These are phyloP conservation scores for Melinopterus prodromus DNA, from an alignment of 2,888 invertebrate species.

Conservation along the genomic window DNA sequence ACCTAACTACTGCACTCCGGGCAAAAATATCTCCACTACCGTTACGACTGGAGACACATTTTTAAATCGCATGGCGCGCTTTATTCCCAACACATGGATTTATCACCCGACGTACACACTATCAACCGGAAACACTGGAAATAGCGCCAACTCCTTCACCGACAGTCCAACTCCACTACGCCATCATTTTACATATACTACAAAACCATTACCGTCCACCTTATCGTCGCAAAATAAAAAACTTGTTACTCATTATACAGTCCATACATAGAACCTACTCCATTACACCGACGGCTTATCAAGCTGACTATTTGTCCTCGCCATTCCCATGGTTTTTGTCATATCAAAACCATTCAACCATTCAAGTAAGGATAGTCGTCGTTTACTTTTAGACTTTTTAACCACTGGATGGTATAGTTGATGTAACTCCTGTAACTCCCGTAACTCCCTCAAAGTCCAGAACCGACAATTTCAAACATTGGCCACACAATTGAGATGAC, in stretches of 20 bases:
- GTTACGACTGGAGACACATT: not conserved
- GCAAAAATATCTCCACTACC: conserved; percentile 30
- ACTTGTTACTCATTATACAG: not conserved
- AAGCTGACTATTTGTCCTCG: not conserved
- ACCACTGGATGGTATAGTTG: no score
- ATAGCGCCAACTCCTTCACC: not conserved
- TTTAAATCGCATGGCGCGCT: not conserved
- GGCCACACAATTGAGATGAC: no score
- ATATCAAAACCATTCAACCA: no score
- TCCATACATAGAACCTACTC: not conserved
- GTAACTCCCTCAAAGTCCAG: no score
- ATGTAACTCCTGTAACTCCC: no score
- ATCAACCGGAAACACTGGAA: not conserved
- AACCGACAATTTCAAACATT: no score
- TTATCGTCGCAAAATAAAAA: not conserved
- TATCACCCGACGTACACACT: not conserved
- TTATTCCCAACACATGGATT: not conserved
- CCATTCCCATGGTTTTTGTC: no score
- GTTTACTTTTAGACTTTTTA: no score
- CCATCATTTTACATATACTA: not conserved
- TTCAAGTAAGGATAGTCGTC: no score
- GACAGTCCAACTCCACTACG: not conserved
- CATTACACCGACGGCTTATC: not conserved
- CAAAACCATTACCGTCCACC: not conserved
- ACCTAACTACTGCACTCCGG: conserved; percentile 35